These are phyloP conservation scores for Synanthedon vespiformis DNA, from an alignment of 2,888 invertebrate genomes.

Conservation along the genomic window DNA sequence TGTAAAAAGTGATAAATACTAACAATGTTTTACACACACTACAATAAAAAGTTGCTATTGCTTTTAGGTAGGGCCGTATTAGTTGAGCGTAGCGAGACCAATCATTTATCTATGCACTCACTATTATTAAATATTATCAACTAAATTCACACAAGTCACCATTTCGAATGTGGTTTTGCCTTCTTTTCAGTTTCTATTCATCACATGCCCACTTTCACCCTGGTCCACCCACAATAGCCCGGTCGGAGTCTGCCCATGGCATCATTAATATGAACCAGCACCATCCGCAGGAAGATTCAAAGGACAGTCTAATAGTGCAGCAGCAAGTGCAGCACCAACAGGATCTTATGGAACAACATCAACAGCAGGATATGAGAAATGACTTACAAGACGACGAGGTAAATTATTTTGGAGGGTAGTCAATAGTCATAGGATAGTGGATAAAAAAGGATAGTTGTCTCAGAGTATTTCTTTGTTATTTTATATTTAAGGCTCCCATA, in stretches of 20 bases:
- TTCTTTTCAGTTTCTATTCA: conserved; percentile 55
- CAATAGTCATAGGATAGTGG: too few species aligned
- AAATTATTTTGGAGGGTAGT: neutral
- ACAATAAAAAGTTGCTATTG: too few species aligned
- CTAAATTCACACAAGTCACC: neutral
- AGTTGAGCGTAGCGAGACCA: too few species aligned
- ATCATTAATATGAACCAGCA: conserved; percentile 62
- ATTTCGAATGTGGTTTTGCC: conserved; percentile 1
- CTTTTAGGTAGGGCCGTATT: too few species aligned
- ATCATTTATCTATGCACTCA: too few species aligned
- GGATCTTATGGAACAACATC: conserved; percentile 62
- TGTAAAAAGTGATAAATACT: too few species aligned
- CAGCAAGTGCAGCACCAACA: conserved; percentile 63
- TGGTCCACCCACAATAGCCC: conserved; percentile 56
- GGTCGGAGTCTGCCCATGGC: conserved; percentile 55
- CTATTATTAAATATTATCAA: neutral
- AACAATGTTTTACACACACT: too few species aligned
- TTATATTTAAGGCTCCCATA: too few species aligned
- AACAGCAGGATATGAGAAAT: conserved; percentile 55
- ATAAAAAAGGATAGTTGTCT: too few species aligned
- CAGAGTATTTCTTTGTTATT: too few species aligned
- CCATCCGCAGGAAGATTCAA: conserved; percentile 54
- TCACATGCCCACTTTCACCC: conserved; percentile 59
- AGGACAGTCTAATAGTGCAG: conserved; percentile 60
- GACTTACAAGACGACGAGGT: conserved; percentile 57